Evolutionary conservation across 2,888 invertebrate species (phyloP).

Genomic region (Scaptomyza parva): DNA sequence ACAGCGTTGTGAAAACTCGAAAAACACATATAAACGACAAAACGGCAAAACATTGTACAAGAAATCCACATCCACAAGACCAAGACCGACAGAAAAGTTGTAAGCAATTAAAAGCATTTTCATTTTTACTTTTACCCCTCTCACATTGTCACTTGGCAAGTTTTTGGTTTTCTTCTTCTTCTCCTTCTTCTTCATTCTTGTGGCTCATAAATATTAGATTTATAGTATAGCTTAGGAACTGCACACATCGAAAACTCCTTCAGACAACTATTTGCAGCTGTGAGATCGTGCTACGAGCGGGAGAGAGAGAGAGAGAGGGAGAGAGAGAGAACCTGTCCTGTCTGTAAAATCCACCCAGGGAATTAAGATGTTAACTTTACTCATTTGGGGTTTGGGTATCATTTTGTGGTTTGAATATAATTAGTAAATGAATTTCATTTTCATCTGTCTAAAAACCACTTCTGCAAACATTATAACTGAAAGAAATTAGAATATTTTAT

Average conservation of each 20-base stretch:
- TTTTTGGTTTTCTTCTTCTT: neutral
- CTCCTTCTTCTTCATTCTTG: slow-evolving; percentile 15
- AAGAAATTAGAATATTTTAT: too few relatives aligned
- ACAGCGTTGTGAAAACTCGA: slow-evolving; percentile 28
- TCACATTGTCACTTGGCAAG: slow-evolving; percentile 19
- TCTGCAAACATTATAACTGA: too few relatives aligned
- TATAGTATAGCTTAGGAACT: slow-evolving; percentile 3
- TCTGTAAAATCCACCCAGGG: too few relatives aligned
- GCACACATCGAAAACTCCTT: too few relatives aligned
- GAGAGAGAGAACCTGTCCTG: neutral
- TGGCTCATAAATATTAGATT: slow-evolving; percentile 64
- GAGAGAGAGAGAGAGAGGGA: too few relatives aligned
- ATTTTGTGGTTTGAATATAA: too few relatives aligned
- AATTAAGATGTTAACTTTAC: too few relatives aligned
- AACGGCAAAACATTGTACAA: neutral
- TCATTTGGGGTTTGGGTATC: too few relatives aligned
- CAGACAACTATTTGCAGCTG: neutral
- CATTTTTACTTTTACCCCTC: slow-evolving; percentile 24
- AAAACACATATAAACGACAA: slow-evolving; percentile 11
- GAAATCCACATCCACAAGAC: slow-evolving; percentile 3
- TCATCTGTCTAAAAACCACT: too few relatives aligned
- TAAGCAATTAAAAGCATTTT: slow-evolving; percentile 55
- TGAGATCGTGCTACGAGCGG: slow-evolving; percentile 2
- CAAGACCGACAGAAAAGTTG: slow-evolving; percentile 37
- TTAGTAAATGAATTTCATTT: too few relatives aligned